Base-by-base conservation (phyloP, 2,113 vertebrate genomes). In the Trogon surrucura region DNA sequence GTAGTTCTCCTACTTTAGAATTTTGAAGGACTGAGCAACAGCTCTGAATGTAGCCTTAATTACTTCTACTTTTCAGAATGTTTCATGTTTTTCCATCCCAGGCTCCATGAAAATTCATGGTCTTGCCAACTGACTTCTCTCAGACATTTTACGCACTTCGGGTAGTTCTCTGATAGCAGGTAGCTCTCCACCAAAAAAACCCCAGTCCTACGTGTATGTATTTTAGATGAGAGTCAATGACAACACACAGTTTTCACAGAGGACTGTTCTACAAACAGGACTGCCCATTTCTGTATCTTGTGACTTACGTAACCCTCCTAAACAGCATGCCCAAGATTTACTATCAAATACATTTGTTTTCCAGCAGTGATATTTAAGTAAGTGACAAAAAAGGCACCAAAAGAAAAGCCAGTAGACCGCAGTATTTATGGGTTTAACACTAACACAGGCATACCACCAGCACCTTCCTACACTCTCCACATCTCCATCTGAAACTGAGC, bases 401-500 rank as follows among this genome's bases (percentile, higher is more conserved):
- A 77, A 72, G 54, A 90, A 56, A 22, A 85, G 41, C 14, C 50
- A 85, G 50, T 0, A 80, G 41, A 69, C 25, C n/a, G 61, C 2
- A 34, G 54, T 48, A 57, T 19, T 79, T 67, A 69, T 17, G 36
- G 78, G 45, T 92, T 89, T 26, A 83, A 61, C 29, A 34, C 17
- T 58, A 44, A 67, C 10, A 47, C 8, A 58, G 69, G 26, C 3
- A 34, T 23, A 65, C 14, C 20, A 82, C 16, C 71, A 72, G 34
- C 17, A 70, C 23, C 11, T 25, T 58, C 41, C 45, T 50, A 25
- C 0, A 0, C 25, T 91, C n/a, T 80, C 47, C 6, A 22, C 13
- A 50, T 6, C 50, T 86, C 36, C 36, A 62, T 13, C 14, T 66
- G 50, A 91, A 91, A 60, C 21, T 57, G 34, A 32, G 32, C 7